A percentile compares a stretch with the other conserved stretches of the same genome.
phyloP scores from a whole-genome alignment of 2,888 invertebrate genomes.

The Tenthredo livida region DNA sequence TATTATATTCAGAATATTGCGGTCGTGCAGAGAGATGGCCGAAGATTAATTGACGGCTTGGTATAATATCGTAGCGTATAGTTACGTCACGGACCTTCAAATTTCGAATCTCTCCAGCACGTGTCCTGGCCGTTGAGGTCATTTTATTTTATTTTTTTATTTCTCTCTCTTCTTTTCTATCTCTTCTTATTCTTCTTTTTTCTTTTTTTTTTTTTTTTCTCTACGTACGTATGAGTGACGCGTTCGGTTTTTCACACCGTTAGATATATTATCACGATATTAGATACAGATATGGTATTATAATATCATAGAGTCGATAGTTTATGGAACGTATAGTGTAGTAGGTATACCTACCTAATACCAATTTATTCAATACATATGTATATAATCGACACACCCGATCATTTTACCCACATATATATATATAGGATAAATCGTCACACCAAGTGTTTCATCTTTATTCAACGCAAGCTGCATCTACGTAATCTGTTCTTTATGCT shows the following conservation, averaged over 20 bases:
- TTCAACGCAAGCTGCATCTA: background rate
- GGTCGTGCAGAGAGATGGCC: background rate
- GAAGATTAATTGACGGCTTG: conserved; percentile 5
- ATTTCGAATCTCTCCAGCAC: conserved; percentile 31
- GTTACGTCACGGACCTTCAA: conserved; percentile 25
- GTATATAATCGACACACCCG: background rate
- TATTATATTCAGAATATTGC: background rate
- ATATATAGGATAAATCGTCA: too few relatives aligned
- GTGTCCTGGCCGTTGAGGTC: conserved; percentile 32
- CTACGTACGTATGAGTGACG: background rate
- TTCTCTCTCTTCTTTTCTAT: background rate
- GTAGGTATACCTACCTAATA: background rate
- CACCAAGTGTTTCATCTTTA: too few relatives aligned
- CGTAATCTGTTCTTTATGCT: conserved; percentile 75
- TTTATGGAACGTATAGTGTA: too few relatives aligned
- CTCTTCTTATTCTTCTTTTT: background rate
- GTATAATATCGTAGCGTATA: background rate
- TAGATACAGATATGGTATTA: background rate
- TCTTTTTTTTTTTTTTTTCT: background rate
- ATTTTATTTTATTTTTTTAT: background rate
- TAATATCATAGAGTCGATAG: background rate
- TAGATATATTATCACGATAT: conserved; percentile 15
- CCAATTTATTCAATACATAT: background rate
- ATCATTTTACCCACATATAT: background rate
- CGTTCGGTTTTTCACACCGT: conserved; percentile 28